phyloP scores from a whole-genome alignment of 2,888 invertebrate species.

The Tenodera sinensis region DNA sequence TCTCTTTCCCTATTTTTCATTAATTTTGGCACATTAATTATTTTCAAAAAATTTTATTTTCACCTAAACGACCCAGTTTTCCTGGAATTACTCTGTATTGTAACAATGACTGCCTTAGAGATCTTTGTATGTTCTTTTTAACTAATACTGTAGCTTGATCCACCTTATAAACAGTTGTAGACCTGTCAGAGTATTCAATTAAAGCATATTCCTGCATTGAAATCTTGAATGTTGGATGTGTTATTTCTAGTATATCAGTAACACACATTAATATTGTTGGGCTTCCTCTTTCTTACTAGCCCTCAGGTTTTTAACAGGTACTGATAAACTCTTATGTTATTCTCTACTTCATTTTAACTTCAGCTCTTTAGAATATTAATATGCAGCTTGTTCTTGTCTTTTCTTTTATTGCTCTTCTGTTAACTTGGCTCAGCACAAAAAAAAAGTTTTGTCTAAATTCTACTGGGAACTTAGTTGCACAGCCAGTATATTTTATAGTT shows the following conservation, averaged over 20 bases:
- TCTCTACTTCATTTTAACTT: constrained; percentile 18
- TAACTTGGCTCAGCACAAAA: background rate
- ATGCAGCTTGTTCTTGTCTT: background rate
- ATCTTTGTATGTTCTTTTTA: too few relatives aligned
- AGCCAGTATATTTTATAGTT: background rate
- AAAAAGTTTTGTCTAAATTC: background rate
- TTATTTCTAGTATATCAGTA: background rate
- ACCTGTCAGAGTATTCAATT: background rate
- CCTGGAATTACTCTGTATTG: too few relatives aligned
- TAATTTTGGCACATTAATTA: too few relatives aligned
- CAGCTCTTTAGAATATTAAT: background rate
- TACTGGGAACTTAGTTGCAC: background rate
- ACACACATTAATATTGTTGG: constrained; percentile 11
- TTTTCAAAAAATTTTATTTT: too few relatives aligned
- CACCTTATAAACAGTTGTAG: too few relatives aligned
- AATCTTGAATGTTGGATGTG: background rate
- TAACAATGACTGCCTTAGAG: too few relatives aligned
- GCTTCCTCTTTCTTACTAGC: constrained; percentile 33
- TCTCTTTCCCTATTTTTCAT: too few relatives aligned
- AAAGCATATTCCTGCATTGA: background rate
- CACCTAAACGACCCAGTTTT: too few relatives aligned
- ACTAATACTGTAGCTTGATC: too few relatives aligned
- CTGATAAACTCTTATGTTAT: background rate
- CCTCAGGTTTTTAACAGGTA: constrained; percentile 26
- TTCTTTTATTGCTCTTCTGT: background rate